Evolutionary conservation across 2,888 invertebrate species (phyloP).

Genomic region (Troilus luridus): DNA sequence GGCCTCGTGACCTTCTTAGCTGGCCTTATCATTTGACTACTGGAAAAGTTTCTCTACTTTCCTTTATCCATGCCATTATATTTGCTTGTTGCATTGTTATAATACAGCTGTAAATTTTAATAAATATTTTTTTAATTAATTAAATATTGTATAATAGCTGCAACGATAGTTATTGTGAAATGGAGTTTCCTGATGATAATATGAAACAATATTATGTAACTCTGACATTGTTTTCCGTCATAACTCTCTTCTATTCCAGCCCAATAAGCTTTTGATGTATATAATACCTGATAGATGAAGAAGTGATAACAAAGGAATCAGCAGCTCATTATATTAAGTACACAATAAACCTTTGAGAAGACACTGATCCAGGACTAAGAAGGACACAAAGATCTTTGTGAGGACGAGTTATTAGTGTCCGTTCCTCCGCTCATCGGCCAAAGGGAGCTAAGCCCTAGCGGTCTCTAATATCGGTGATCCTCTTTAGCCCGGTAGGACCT

Average conservation of each 20-base stretch:
- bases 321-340: constrained; percentile 25
- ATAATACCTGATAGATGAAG: background rate
- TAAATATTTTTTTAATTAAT: too few species aligned
- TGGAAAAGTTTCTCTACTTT: too few species aligned
- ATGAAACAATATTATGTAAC: too few species aligned
- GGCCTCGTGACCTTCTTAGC: too few species aligned
- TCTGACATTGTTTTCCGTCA: background rate
- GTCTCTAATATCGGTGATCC: constrained; percentile 30
- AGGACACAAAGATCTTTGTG: constrained; percentile 30
- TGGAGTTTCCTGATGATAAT: too few species aligned
- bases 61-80: too few species aligned
- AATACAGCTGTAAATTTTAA: too few species aligned
- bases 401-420: constrained; percentile 21
- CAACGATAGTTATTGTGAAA: too few species aligned
- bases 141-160: too few species aligned
- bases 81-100: too few species aligned
- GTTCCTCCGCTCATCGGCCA: constrained; percentile 24
- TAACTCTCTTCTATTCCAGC: background rate
- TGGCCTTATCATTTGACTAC: too few species aligned
- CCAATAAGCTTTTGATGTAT: background rate
- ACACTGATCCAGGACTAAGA: background rate
- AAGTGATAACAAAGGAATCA: constrained; percentile 3
- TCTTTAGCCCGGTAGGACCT: background rate
- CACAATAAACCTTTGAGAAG: constrained; percentile 27
- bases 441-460: background rate